Base-by-base conservation (phyloP, 2,888 invertebrate genomes). In the Epinotia demarniana region DNA sequence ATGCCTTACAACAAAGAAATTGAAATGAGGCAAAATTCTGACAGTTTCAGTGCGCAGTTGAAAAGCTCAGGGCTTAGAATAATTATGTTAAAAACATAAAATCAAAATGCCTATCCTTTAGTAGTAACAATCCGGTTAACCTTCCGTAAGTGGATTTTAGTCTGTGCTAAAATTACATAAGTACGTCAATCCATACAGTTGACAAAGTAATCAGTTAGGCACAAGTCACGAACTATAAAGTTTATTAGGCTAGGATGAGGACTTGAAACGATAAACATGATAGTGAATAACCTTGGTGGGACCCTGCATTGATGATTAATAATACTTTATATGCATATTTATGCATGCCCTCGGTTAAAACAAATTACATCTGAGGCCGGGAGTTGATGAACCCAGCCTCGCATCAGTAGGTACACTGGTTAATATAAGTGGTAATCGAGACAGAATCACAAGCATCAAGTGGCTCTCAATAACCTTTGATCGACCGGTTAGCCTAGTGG, bases 301-400 rank as follows among this genome's bases (percentile, higher is more conserved):
- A 63, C 63, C 43, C 19, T 63, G 18, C 46, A 63, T 19, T 43
- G 63, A 61, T 61, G 61, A 63, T 46, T 13, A 19, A 6, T 43
- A n/a, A n/a, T n/a, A 19, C 11, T 63, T 43, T 18, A 19, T 43
- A 63, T 46, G 43, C 19, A 43, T 63, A 63, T 43, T 63, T 63
- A 64, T 64, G 64, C 64, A 46, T 46, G 49, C 19, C 13, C 23
- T 64, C 49, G n/a, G 23, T 64, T 64, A 8, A 46, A 64, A 49
- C 23, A 64, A 49, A 49, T 49, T 49, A 23, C 64, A 64, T 23
- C n/a, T 23, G 5, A 64, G 19, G 23, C 19, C 27, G 1, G 11
- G 27, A 53, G 16, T 23, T 11, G n/a, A n/a, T 53, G 27, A 62
- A 11, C 53, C 49, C 9, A 33, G n/a, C 61, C 16, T 33, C 27